Evolutionary conservation across 2,113 vertebrate genomes (phyloP).

Genomic region (Chascanopsetta lugubris): DNA sequence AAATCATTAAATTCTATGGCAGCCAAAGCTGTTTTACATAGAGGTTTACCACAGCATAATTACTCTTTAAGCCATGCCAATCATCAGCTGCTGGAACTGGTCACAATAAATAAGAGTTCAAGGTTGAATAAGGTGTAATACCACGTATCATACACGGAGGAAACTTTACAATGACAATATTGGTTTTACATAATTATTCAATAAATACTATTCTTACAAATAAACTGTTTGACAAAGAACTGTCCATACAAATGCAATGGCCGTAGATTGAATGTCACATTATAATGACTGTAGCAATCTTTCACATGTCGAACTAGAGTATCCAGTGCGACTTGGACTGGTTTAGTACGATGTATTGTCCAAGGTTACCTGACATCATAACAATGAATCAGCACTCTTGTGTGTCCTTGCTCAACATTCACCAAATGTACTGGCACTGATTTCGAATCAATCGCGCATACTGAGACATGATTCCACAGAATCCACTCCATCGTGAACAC

Average conservation of each 20-base stretch:
- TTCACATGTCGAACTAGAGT: too few relatives aligned
- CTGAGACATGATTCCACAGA: conserved; percentile 10
- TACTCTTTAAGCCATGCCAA: conserved; percentile 55
- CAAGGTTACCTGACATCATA: conserved; percentile 32
- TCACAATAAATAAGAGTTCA: conserved; percentile 41
- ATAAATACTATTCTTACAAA: conserved; percentile 14
- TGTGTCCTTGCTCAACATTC: conserved; percentile 41
- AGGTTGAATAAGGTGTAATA: conserved; percentile 10
- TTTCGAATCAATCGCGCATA: conserved; percentile 14
- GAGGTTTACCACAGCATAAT: conserved; percentile 43
- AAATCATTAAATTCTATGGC: conserved; percentile 47
- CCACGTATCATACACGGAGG: neutral
- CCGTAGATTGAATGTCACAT: neutral
- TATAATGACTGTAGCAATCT: too few relatives aligned
- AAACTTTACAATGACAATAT: neutral
- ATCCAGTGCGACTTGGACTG: too few relatives aligned
- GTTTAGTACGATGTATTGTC: too few relatives aligned
- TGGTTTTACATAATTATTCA: conserved; percentile 19
- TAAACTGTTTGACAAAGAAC: neutral
- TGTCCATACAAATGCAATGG: neutral
- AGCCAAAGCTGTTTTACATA: conserved; percentile 48
- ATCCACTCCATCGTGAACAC: conserved; percentile 14
- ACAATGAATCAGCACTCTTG: conserved; percentile 59
- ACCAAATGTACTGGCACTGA: conserved; percentile 29
- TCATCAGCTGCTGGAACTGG: conserved; percentile 32